Percentiles rank a stretch among this genome's conserved stretches.
These are phyloP conservation scores for Drosophila fulvimacula DNA, from an alignment of 2,888 invertebrate species.

Conservation along the genomic window DNA sequence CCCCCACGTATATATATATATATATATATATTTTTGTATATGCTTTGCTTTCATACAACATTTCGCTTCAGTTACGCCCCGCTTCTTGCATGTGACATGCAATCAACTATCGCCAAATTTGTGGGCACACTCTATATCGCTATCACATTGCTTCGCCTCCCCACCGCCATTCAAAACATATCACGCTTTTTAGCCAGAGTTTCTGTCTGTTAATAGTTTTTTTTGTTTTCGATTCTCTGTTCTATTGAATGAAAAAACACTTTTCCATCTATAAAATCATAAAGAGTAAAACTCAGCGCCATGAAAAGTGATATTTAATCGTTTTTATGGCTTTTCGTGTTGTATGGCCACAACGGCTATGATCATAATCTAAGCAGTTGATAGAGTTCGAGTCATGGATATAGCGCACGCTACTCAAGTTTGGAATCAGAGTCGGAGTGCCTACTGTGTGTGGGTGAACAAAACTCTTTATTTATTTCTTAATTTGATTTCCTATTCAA, in stretches of 20 bases:
- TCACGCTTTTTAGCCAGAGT: conserved; percentile 39
- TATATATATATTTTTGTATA: conserved; percentile 45
- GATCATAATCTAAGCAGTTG: conserved; percentile 49
- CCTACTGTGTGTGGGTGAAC: background rate
- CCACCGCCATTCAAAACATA: conserved; percentile 20
- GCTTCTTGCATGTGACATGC: conserved; percentile 69
- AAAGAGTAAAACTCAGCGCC: conserved; percentile 37
- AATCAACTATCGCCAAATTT: conserved; percentile 61
- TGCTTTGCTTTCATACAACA: conserved; percentile 25
- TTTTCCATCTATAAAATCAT: conserved; percentile 24
- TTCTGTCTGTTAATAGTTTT: conserved; percentile 27
- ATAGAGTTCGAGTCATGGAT: conserved; percentile 20
- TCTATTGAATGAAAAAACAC: conserved; percentile 1
- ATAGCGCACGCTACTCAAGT: conserved; percentile 28
- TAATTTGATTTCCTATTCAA: background rate
- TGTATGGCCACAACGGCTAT: conserved; percentile 40
- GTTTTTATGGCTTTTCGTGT: conserved; percentile 58
- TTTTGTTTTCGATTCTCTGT: background rate
- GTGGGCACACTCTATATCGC: conserved; percentile 40
- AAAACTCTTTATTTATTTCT: background rate
- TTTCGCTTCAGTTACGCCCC: conserved; percentile 4
- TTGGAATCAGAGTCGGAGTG: background rate
- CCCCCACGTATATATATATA: conserved; percentile 40
- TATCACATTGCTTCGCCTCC: conserved; percentile 12
- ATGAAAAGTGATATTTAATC: conserved; percentile 64